Evolutionary conservation across 2,888 invertebrate species (phyloP).

Genomic region (Mesorhabditis spiculigera): DNA sequence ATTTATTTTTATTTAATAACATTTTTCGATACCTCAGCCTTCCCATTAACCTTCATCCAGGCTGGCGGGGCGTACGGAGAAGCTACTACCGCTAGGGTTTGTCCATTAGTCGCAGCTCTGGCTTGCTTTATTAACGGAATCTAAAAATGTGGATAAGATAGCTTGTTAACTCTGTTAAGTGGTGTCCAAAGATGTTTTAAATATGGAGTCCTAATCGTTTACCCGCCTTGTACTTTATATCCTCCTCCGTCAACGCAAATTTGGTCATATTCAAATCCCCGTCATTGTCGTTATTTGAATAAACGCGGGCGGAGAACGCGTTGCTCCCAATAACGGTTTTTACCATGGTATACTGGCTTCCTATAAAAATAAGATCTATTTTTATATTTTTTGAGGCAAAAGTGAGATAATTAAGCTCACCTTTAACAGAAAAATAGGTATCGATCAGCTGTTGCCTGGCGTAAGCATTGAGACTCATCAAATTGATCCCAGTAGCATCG

Average conservation of each 20-base stretch:
- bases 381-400: background rate
- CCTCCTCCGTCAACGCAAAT: background rate
- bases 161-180: too few relatives aligned
- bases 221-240: background rate
- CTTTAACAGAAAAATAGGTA: background rate
- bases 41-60: background rate
- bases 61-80: background rate
- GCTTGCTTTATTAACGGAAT: background rate
- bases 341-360: background rate
- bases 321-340: background rate
- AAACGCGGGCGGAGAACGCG: background rate
- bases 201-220: background rate
- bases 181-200: background rate
- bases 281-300: slow-evolving; percentile 5
- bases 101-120: background rate
- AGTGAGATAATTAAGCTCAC: background rate
- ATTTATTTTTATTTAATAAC: too few relatives aligned
- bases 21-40: background rate
- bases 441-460: slow-evolving; percentile 1
- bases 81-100: background rate
- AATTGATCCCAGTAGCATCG: background rate
- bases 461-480: background rate
- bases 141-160: background rate
- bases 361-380: background rate
- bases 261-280: background rate